Percentiles rank a stretch among this genome's conserved stretches.
Evolutionary conservation across 2,797 vertebrate genomes (phyloP).

Genomic region (Enteromius trimaculatus): DNA sequence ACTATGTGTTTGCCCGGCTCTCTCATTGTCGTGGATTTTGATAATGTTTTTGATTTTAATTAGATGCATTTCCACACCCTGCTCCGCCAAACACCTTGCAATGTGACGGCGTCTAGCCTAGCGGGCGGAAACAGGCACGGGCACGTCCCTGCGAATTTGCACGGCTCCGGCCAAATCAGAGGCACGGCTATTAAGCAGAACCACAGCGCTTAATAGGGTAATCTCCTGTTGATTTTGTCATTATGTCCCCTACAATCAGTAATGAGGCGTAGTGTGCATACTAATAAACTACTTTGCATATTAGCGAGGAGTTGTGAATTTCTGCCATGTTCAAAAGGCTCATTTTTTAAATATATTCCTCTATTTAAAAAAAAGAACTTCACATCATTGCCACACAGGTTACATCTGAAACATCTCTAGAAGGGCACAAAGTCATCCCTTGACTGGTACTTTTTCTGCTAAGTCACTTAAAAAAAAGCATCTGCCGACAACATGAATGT

Average conservation of each 20-base stretch:
- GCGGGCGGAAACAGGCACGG: constrained; percentile 59
- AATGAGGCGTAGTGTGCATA: constrained; percentile 60
- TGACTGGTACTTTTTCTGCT: constrained; percentile 12
- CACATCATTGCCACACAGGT: neutral
- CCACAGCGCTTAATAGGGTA: constrained; percentile 77
- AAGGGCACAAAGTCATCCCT: constrained; percentile 15
- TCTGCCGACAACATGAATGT: constrained; percentile 22
- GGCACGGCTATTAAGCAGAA: constrained; percentile 76
- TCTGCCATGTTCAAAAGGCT: constrained; percentile 44
- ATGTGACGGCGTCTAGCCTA: constrained; percentile 46
- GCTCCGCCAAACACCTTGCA: constrained; percentile 71
- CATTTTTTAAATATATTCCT: neutral
- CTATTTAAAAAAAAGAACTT: constrained; percentile 1
- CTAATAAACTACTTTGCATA: constrained; percentile 74
- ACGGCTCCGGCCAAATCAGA: constrained; percentile 72
- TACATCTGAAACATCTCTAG: neutral
- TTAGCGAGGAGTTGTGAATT: constrained; percentile 69
- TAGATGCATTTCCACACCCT: constrained; percentile 78
- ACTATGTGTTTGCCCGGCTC: constrained; percentile 58
- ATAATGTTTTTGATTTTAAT: constrained; percentile 82
- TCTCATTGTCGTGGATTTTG: constrained; percentile 67
- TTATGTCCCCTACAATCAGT: constrained; percentile 60
- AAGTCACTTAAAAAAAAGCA: constrained; percentile 19
- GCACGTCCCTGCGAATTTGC: constrained; percentile 62
- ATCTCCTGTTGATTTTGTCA: constrained; percentile 67